Evolutionary conservation across 2,888 invertebrate genomes (phyloP).

Genomic region (Drepanosiphum platanoidis): DNA sequence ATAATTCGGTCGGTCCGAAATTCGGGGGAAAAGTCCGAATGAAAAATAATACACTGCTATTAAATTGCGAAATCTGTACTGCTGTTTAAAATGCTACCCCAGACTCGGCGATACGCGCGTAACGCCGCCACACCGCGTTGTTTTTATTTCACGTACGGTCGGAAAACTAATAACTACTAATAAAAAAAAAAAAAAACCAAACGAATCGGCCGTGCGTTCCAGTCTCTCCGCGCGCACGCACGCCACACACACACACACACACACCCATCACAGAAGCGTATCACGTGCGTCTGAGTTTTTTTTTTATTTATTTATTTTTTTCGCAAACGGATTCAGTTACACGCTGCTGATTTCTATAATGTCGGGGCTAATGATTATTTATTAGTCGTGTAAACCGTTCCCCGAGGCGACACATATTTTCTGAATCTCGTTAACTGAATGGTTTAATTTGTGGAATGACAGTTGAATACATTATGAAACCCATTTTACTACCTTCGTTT

Average conservation of each 20-base stretch:
- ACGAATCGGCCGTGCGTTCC: background rate
- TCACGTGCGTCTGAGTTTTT: conserved; percentile 46
- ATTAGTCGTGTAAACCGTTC: conserved; percentile 55
- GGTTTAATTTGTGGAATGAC: conserved; percentile 57
- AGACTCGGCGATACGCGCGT: background rate
- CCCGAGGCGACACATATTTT: conserved; percentile 54
- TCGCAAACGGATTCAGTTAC: conserved; percentile 44
- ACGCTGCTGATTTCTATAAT: conserved; percentile 56
- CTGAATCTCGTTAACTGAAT: conserved; percentile 57
- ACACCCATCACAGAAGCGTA: conserved; percentile 30
- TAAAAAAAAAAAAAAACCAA: conserved; percentile 3
- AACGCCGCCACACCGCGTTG: background rate
- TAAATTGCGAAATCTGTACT: background rate
- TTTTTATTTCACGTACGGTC: conserved; percentile 4
- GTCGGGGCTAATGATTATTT: conserved; percentile 59
- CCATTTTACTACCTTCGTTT: conserved; percentile 44
- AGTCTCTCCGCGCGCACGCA: background rate
- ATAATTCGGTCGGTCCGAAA: background rate
- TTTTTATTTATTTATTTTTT: too few relatives aligned
- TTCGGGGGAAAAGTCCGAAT: background rate
- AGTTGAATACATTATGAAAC: conserved; percentile 59
- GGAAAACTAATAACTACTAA: conserved; percentile 11
- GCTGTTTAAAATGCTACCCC: background rate
- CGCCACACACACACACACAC: background rate
- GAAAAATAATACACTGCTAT: background rate